Percentiles rank a stretch among this genome's conserved stretches.
Evolutionary conservation across 2,113 vertebrate species (phyloP).

Genomic region (Seriola aureovittata): DNA sequence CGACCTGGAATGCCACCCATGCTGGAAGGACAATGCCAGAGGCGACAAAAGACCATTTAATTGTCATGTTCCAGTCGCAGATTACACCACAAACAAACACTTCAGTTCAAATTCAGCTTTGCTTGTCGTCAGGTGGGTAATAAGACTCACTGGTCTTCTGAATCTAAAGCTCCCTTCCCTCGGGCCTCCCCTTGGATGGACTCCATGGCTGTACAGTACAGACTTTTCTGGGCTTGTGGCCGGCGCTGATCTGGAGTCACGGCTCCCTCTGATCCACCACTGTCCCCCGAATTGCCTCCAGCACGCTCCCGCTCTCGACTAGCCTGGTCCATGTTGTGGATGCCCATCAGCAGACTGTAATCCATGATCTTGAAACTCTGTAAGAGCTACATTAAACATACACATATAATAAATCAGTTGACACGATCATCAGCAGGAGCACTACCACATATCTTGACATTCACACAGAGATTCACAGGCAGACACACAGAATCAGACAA

Average conservation of each 20-base stretch:
- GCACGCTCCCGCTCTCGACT: constrained; percentile 83
- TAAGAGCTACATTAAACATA: constrained; percentile 85
- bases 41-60: constrained; percentile 4
- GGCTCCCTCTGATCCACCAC: constrained; percentile 67
- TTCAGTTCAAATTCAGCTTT: not conserved
- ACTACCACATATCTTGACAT: not conserved
- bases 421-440: not conserved
- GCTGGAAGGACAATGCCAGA: constrained; percentile 75
- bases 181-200: constrained; percentile 95
- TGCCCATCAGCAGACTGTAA: constrained; percentile 93
- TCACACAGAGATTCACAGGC: not conserved
- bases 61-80: not conserved
- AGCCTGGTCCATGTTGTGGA: constrained; percentile 93
- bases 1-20: constrained; percentile 95
- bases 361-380: constrained; percentile 99
- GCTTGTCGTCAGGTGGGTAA: not conserved
- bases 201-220: constrained; percentile 96
- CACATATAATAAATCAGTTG: constrained; percentile 4
- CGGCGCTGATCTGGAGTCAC: constrained; percentile 85
- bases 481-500: not conserved
- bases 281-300: constrained; percentile 62
- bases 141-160: constrained; percentile 91
- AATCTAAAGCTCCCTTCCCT: constrained; percentile 90
- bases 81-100: not conserved
- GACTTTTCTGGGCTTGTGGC: constrained; percentile 90